Conservation (phyloP, 2,113 vertebrate genomes). For the Rhinichthys klamathensis region DNA sequence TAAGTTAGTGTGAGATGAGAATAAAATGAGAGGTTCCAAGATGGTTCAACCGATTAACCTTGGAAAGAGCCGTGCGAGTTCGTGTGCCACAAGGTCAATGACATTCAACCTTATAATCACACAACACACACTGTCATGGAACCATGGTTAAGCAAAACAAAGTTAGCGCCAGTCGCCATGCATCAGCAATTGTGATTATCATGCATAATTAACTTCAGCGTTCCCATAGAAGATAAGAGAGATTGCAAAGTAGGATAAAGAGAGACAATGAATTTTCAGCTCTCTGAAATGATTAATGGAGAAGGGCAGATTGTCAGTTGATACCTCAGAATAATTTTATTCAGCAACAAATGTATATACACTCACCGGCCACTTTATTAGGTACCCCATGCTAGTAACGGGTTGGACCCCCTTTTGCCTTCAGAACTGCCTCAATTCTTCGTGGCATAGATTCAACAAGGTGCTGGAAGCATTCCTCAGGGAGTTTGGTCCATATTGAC, state of each 20-base stretch:
- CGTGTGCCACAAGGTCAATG: constrained; percentile 6
- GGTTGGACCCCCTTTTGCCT: too few species aligned
- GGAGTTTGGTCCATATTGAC: too few species aligned
- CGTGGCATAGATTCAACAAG: too few species aligned
- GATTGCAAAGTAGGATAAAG: constrained; percentile 23
- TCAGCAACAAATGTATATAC: background rate
- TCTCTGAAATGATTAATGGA: background rate
- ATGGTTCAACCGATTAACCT: background rate
- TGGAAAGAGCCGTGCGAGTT: background rate
- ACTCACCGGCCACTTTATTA: too few species aligned
- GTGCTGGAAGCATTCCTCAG: too few species aligned
- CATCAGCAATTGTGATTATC: constrained; percentile 52
- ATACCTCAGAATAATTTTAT: background rate
- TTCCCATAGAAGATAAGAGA: constrained; percentile 33
- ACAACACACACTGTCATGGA: constrained; percentile 1
- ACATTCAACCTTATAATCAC: constrained; percentile 30
- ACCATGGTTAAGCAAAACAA: constrained; percentile 56
- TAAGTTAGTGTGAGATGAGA: background rate
- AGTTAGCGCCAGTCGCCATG: constrained; percentile 63
- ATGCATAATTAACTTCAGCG: constrained; percentile 50
- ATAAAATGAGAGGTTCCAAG: background rate
- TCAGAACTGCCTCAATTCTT: too few species aligned
- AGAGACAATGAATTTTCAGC: background rate
- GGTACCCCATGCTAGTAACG: too few species aligned
- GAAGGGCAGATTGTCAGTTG: background rate